Conservation (phyloP, 2,113 vertebrate species). For the Micronisus gabar region DNA sequence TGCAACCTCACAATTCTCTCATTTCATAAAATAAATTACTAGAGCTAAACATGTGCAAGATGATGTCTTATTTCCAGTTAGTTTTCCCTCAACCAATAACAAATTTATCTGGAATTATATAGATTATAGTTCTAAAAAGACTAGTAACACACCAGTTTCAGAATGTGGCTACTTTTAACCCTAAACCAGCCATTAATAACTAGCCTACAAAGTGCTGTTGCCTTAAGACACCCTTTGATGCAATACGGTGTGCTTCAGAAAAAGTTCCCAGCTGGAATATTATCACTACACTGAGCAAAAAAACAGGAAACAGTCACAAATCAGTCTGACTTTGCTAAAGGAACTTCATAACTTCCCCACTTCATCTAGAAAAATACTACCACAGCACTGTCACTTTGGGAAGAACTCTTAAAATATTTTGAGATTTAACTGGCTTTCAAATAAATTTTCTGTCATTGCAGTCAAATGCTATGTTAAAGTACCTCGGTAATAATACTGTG, state of each 20-base stretch:
- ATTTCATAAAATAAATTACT: conserved; percentile 54
- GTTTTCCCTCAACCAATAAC: background rate
- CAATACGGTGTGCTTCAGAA: background rate
- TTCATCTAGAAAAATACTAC: background rate
- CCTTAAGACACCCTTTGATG: background rate
- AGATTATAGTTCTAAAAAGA: background rate
- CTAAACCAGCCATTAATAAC: background rate
- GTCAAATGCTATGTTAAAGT: background rate
- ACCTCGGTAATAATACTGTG: background rate
- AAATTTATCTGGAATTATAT: background rate
- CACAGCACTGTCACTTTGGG: background rate
- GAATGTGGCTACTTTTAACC: background rate
- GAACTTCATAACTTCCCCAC: background rate
- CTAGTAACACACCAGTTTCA: background rate
- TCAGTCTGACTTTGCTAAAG: background rate
- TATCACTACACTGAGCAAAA: background rate
- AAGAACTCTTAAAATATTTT: background rate
- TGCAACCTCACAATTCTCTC: conserved; percentile 35
- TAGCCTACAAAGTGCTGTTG: background rate
- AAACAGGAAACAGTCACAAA: background rate
- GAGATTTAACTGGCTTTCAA: background rate
- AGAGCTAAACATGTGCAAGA: background rate
- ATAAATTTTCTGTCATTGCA: background rate
- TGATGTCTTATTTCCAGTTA: background rate
- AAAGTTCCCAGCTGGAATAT: background rate